A percentile compares a stretch with the other conserved stretches of the same genome.
These are phyloP conservation scores for Camponotus fellah DNA, from an alignment of 2,888 invertebrate species.

Conservation along the genomic window DNA sequence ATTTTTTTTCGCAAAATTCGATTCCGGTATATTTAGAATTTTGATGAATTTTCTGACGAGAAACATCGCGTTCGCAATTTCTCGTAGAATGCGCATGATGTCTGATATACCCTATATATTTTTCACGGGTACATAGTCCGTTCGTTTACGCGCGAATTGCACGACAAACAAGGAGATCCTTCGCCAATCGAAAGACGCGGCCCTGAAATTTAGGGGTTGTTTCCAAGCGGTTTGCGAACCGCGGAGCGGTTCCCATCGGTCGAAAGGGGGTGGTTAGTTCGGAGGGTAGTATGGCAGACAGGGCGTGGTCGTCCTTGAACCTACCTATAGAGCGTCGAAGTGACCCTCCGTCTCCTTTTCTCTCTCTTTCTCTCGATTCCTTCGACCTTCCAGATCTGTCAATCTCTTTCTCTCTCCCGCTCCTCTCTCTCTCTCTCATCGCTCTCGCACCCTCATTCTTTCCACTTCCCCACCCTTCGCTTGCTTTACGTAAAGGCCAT, in stretches of 20 bases:
- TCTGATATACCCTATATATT: background rate
- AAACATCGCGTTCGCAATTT: conserved; percentile 8
- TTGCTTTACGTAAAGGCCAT: conserved; percentile 57
- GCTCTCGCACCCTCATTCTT: conserved; percentile 60
- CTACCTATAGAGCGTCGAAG: conserved; percentile 75
- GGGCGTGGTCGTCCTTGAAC: conserved; percentile 85
- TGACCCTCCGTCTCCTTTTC: conserved; percentile 59
- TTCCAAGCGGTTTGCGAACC: conserved; percentile 78
- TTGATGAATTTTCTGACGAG: background rate
- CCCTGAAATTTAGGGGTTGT: conserved; percentile 78
- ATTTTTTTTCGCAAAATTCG: background rate
- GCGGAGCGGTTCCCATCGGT: conserved; percentile 68
- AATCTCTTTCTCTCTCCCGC: conserved; percentile 51
- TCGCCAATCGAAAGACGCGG: conserved; percentile 65
- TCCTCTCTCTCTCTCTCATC: conserved; percentile 50
- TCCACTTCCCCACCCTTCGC: conserved; percentile 64
- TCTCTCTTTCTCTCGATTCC: conserved; percentile 37
- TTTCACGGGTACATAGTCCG: conserved; percentile 1
- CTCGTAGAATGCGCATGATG: background rate
- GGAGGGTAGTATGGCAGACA: conserved; percentile 80
- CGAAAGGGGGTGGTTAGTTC: conserved; percentile 64
- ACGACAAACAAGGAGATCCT: conserved; percentile 65
- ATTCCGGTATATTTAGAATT: background rate
- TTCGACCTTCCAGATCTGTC: conserved; percentile 39
- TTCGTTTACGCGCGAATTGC: conserved; percentile 68